Evolutionary conservation across 2,797 vertebrate genomes (phyloP).

Genomic region (Gambusia yucatana): DNA sequence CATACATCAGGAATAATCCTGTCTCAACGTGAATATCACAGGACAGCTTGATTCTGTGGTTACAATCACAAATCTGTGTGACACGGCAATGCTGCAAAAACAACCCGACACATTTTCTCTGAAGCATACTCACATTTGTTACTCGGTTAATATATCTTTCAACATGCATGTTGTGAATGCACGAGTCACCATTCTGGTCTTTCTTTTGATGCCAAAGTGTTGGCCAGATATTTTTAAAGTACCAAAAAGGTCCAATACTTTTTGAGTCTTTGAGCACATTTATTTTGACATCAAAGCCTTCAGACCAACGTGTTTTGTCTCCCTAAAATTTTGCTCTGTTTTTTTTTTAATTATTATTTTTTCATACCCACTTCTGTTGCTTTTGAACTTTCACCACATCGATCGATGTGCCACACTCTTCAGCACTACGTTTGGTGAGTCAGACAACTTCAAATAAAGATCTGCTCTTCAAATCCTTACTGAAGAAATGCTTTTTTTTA

Average conservation of each 20-base stretch:
- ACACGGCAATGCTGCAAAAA: neutral
- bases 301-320: neutral
- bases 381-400: neutral
- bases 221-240: neutral
- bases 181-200: neutral
- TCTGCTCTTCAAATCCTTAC: neutral
- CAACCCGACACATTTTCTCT: neutral
- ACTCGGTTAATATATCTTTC: neutral
- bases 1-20: neutral
- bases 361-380: neutral
- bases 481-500: neutral
- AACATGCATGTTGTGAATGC: neutral
- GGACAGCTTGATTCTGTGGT: neutral
- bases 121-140: neutral
- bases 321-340: neutral
- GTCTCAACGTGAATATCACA: neutral
- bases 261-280: neutral
- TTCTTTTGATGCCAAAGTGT: neutral
- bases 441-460: neutral
- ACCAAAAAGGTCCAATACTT: neutral
- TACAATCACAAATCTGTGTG: neutral
- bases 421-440: neutral
- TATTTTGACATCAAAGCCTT: slow-evolving; percentile 1
- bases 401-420: neutral
- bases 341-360: neutral